Conservation (phyloP, 2,888 invertebrate genomes). For the Lasius platythorax region DNA sequence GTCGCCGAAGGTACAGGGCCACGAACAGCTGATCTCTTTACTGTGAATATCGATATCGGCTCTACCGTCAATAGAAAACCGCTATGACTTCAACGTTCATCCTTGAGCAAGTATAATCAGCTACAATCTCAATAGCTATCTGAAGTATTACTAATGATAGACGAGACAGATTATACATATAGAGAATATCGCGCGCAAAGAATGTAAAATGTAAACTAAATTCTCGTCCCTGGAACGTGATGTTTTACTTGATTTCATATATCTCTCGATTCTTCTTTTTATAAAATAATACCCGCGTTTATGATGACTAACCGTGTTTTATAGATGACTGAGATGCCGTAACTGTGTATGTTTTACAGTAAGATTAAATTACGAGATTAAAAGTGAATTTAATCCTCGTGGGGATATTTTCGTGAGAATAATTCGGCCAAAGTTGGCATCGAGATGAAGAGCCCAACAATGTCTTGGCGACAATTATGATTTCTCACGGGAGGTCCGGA, state of each 20-base stretch:
- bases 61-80: constrained; percentile 11
- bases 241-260: constrained; percentile 13
- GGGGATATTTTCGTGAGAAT: not conserved
- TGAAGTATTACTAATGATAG: constrained; percentile 34
- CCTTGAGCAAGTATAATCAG: constrained; percentile 38
- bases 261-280: not conserved
- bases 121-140: constrained; percentile 39
- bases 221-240: not conserved
- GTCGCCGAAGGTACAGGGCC: constrained; percentile 45
- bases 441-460: not conserved
- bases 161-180: not conserved
- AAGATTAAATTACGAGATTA: not conserved
- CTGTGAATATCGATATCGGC: constrained; percentile 9
- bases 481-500: constrained; percentile 51
- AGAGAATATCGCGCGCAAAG: not conserved
- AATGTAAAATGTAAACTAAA: constrained; percentile 28
- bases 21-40: constrained; percentile 35
- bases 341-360: not conserved
- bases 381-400: too few relatives aligned
- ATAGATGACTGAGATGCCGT: not conserved
- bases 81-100: constrained; percentile 27
- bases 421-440: too few relatives aligned
- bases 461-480: not conserved
- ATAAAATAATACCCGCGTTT: not conserved
- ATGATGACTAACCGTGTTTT: not conserved